Conservation (phyloP, 2,797 vertebrate species). For the Synanceia verrucosa region DNA sequence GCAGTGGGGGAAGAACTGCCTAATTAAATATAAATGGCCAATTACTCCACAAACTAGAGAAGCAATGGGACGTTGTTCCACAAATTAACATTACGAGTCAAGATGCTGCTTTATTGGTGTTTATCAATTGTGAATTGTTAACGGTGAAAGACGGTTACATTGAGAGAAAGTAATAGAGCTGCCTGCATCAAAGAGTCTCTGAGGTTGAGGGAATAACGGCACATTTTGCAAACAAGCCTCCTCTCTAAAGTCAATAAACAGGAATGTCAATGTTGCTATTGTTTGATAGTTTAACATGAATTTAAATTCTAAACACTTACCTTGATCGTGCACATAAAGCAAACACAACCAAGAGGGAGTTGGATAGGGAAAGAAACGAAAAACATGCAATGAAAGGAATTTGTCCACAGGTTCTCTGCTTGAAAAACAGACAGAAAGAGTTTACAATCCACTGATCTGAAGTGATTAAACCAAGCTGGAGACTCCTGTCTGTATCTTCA, state of each 20-base stretch:
- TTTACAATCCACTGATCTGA: constrained; percentile 34
- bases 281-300: constrained; percentile 21
- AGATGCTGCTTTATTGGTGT: constrained; percentile 72
- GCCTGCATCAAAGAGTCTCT: constrained; percentile 15
- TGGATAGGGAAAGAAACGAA: constrained; percentile 22
- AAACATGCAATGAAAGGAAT: constrained; percentile 57
- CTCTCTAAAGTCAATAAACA: constrained; percentile 22
- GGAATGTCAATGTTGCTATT: neutral
- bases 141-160: constrained; percentile 33
- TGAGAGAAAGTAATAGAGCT: neutral
- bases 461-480: constrained; percentile 12
- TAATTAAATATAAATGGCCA: constrained; percentile 86
- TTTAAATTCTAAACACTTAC: constrained; percentile 59
- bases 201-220: constrained; percentile 1
- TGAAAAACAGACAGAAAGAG: constrained; percentile 8
- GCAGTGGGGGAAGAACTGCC: constrained; percentile 66
- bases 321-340: constrained; percentile 62
- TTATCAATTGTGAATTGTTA: constrained; percentile 65
- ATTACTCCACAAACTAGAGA: constrained; percentile 78
- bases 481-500: constrained; percentile 11
- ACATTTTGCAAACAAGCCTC: constrained; percentile 30
- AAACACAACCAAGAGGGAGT: constrained; percentile 44
- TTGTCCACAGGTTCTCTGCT: constrained; percentile 60
- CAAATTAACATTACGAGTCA: constrained; percentile 73
- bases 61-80: constrained; percentile 73